A percentile compares a stretch with the other conserved stretches of the same genome.
phyloP scores from a whole-genome alignment of 2,888 invertebrate species.

The Pristionchus arcanus region DNA sequence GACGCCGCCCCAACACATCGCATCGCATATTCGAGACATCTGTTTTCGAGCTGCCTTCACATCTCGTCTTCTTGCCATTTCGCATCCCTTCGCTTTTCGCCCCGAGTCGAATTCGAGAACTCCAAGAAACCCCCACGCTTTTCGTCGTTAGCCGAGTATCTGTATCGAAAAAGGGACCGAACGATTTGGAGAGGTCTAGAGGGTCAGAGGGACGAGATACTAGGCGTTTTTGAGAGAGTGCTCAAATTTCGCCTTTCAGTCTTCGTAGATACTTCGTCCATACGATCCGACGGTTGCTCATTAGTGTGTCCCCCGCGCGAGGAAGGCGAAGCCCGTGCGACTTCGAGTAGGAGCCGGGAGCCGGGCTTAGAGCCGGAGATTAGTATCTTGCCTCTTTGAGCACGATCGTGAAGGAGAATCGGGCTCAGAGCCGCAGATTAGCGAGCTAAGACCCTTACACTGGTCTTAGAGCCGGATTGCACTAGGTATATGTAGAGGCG shows the following conservation, averaged over 20 bases:
- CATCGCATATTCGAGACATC: constrained; percentile 16
- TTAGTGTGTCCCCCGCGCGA: not conserved
- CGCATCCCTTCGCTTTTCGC: not conserved
- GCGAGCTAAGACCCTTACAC: too few species aligned
- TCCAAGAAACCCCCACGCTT: not conserved
- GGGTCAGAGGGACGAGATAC: not conserved
- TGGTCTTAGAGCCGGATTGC: too few species aligned
- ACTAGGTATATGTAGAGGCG: not conserved
- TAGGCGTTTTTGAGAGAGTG: not conserved
- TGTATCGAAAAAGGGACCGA: not conserved
- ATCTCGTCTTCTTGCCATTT: constrained; percentile 2
- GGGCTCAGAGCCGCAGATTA: too few species aligned
- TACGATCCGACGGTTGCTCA: not conserved
- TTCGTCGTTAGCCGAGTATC: not conserved
- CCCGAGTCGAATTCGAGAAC: constrained; percentile 28
- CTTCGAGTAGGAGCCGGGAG: too few species aligned
- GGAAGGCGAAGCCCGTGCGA: too few species aligned
- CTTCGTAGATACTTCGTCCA: not conserved
- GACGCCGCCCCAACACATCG: not conserved
- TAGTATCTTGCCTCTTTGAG: too few species aligned
- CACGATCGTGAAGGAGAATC: too few species aligned
- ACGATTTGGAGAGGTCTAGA: not conserved
- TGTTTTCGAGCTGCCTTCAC: not conserved
- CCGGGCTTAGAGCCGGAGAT: too few species aligned
- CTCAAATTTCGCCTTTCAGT: not conserved